phyloP scores from a whole-genome alignment of 2,797 vertebrate genomes.

The Tachyglossus aculeatus region DNA sequence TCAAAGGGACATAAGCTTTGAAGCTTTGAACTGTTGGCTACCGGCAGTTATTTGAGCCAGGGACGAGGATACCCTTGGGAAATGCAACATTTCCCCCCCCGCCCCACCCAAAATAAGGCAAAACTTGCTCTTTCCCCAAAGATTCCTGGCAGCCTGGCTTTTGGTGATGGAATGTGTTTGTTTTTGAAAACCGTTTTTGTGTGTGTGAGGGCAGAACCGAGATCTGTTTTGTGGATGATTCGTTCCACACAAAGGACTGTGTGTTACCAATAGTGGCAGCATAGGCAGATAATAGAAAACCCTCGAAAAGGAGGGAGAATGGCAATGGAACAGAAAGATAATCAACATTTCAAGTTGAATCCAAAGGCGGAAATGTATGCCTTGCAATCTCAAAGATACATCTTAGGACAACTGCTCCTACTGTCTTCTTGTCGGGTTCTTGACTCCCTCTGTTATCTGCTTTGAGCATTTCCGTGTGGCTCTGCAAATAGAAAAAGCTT shows the following conservation, averaged over 20 bases:
- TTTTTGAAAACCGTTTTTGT: constrained; percentile 9
- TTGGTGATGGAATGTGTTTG: constrained; percentile 28
- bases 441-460: not conserved
- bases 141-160: no score
- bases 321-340: constrained; percentile 65
- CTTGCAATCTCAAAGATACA: constrained; percentile 20
- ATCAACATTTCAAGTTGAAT: constrained; percentile 57
- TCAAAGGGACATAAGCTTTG: no score
- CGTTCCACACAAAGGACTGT: constrained; percentile 59
- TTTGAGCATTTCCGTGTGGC: not conserved
- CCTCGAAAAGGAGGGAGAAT: constrained; percentile 76
- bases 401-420: not conserved
- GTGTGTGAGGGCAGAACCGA: constrained; percentile 64
- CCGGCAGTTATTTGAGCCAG: not conserved
- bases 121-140: no score
- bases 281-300: constrained; percentile 75
- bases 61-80: not conserved
- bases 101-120: not conserved
- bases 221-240: constrained; percentile 53
- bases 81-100: not conserved
- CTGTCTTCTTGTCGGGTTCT: not conserved
- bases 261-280: constrained; percentile 67
- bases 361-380: constrained; percentile 70
- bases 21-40: not conserved
- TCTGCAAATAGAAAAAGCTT: not conserved